Conservation (phyloP, 2,888 invertebrate genomes). For the Lepetodrilus schrolli region DNA sequence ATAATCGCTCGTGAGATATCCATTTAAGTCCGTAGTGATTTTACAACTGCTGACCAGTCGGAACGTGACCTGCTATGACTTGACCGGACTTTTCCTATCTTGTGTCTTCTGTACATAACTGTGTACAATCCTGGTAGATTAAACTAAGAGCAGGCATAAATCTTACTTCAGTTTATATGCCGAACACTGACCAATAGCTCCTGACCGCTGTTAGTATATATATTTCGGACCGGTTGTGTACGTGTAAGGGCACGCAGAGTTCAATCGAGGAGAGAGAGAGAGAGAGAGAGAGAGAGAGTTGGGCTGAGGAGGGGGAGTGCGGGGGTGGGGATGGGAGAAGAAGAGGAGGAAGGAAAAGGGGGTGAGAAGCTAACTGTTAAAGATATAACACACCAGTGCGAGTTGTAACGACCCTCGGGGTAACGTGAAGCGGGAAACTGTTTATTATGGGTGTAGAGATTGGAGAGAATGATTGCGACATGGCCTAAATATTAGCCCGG, state of each 20-base stretch:
- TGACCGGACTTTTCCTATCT: background rate
- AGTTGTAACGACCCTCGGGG: background rate
- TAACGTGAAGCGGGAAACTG: background rate
- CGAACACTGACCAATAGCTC: background rate
- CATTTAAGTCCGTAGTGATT: background rate
- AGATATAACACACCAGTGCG: background rate
- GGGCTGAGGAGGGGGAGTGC: background rate
- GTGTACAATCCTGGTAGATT: background rate
- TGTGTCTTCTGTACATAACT: background rate
- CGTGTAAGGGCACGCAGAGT: conserved; percentile 21
- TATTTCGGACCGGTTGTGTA: background rate
- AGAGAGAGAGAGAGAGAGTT: background rate
- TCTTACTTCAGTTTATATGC: background rate
- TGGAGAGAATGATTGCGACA: background rate
- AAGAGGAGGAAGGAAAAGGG: background rate
- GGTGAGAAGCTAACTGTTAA: background rate
- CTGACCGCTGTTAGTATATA: too few species aligned
- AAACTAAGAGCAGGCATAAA: background rate
- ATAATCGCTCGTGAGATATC: background rate
- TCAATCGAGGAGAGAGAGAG: background rate
- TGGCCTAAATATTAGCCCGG: background rate
- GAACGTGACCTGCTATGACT: background rate
- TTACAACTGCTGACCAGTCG: background rate
- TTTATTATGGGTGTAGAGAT: background rate
- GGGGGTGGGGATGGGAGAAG: background rate